Conservation (phyloP, 1,140 invertebrate species). For the Tetramorium alpestre region DNA sequence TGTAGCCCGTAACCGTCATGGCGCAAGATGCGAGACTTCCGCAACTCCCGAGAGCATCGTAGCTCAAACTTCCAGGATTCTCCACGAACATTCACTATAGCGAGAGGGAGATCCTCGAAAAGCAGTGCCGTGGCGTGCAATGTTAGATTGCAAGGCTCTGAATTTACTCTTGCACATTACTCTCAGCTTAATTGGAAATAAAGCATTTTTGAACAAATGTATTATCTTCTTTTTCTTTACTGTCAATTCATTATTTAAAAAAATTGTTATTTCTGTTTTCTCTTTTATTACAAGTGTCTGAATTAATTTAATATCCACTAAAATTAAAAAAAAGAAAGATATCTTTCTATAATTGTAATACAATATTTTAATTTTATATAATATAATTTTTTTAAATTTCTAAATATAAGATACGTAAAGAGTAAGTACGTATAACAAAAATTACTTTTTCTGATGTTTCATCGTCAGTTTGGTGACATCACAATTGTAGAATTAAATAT, state of each 20-base stretch:
- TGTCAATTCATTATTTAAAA: not conserved
- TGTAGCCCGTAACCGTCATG: not conserved
- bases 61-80: constrained; percentile 19
- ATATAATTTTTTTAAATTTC: not conserved
- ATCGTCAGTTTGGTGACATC: no score
- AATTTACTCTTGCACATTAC: not conserved
- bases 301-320: not conserved
- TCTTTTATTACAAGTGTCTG: not conserved
- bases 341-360: not conserved
- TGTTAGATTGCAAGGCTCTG: not conserved
- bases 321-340: not conserved
- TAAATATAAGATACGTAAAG: no score
- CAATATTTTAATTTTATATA: not conserved
- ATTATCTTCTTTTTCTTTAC: not conserved
- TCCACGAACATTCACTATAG: not conserved
- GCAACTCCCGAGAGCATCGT: constrained; percentile 40
- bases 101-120: not conserved
- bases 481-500: no score
- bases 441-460: no score
- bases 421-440: no score
- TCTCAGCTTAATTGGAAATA: not conserved
- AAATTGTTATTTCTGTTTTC: not conserved
- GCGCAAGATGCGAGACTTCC: constrained; percentile 21
- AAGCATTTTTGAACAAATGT: not conserved
- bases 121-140: no score